phyloP scores from a whole-genome alignment of 2,888 invertebrate species.

The Pherbina coryleti region DNA sequence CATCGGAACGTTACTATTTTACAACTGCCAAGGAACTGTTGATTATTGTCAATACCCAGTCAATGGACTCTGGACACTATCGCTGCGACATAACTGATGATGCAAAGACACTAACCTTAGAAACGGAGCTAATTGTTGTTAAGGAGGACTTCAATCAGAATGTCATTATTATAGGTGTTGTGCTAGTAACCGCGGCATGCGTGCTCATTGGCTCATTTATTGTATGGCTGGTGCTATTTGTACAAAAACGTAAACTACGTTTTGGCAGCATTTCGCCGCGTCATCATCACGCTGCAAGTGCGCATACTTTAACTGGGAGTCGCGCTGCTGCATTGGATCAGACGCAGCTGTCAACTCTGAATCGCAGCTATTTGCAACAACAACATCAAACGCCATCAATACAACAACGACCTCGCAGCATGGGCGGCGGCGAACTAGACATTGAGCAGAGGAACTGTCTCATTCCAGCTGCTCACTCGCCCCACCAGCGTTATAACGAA shows the following conservation, averaged over 20 bases:
- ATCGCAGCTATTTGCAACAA: constrained; percentile 57
- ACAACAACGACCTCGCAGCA: constrained; percentile 55
- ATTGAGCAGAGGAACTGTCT: constrained; percentile 54
- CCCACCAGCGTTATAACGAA: constrained; percentile 22
- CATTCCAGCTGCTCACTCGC: constrained; percentile 52
- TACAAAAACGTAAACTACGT: constrained; percentile 57
- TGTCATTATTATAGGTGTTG: constrained; percentile 78
- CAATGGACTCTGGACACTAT: constrained; percentile 86
- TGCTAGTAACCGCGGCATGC: constrained; percentile 90
- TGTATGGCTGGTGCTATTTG: constrained; percentile 76
- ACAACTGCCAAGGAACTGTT: constrained; percentile 89
- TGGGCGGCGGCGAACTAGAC: constrained; percentile 51
- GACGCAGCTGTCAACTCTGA: constrained; percentile 61
- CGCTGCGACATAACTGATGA: constrained; percentile 90
- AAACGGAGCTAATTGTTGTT: constrained; percentile 60
- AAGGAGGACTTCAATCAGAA: constrained; percentile 61
- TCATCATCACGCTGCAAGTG: constrained; percentile 37
- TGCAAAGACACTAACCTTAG: constrained; percentile 58
- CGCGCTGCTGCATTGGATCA: constrained; percentile 55
- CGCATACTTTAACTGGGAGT: constrained; percentile 51
- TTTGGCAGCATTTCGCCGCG: constrained; percentile 38
- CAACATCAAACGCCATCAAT: constrained; percentile 47
- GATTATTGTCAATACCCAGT: constrained; percentile 85
- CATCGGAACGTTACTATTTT: constrained; percentile 82
- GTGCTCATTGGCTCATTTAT: constrained; percentile 92